Base-by-base conservation (phyloP, 2,888 invertebrate genomes). In the Pseudococcus longispinus region DNA sequence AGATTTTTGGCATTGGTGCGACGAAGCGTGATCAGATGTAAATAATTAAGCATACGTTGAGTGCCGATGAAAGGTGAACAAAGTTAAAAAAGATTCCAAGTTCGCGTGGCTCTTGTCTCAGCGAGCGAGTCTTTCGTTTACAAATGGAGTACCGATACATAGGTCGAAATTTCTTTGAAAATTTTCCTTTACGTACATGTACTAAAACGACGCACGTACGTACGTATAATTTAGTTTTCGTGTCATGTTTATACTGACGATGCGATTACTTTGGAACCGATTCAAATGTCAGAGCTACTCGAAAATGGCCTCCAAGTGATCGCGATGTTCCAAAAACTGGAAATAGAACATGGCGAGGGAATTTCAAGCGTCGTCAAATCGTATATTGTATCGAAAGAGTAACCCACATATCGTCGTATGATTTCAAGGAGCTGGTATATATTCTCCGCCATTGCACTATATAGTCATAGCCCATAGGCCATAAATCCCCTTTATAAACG, bases 261-360 rank as follows among this genome's bases (percentile, higher is more conserved):
- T 8, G 11, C 29, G 29, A 42, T 80, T 80, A 20, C 77, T n/a
- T 80, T 80, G 77, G 77, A 80, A 80, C 32, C 2, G 42, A 42
- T 80, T 80, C 77, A 80, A 80, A 80, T 42, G 42, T 42, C 32
- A 80, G 37, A 15, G 32, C 11, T 60, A 23, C 23, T 60, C 20
- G n/a, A n/a, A 55, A 2, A 23, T 60, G 23, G 18, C n/a, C 55
- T n/a, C 29, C 3, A 60, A 60, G 60, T 11, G 11, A 8, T 32
- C 74, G n/a, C 8, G 13, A 32, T 37, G 74, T 37, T 74, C 37
- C 74, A 74, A 74, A 70, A 74, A 80, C 77, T 80, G 42, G 77
- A 80, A 37, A 80, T 80, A 80, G 77, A 77, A 37, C 77, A 70
- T 37, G 20, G 6, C 4, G 65, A 65, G 60, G 20, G 15, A 74